Evolutionary conservation across 2,888 invertebrate species (phyloP), one percentile per base, ranked within the genome.

Genomic region (Calliphora vomitoria): DNA sequence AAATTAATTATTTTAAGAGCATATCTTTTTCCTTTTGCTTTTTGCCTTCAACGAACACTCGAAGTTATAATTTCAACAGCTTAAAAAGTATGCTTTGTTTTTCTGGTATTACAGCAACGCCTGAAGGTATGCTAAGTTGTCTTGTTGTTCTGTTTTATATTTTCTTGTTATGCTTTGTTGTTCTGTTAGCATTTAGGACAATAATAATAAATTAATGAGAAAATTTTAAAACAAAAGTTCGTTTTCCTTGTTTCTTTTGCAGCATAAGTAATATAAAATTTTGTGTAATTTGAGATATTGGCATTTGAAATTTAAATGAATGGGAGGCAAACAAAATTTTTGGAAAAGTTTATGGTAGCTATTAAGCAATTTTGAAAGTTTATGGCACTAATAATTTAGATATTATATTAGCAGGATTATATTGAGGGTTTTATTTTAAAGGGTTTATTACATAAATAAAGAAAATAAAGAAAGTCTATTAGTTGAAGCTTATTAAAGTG

Each of bases 101-200:
- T 58, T 85, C 2, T 55, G 13, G 38, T 47, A 69, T 38, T 44
- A 41, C 35, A 55, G 18, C 15, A 66, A 69, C 25, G 79, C 82
- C 87, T 58, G 11, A 31, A 75, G 85, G 79, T 87, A 87, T 82
- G 85, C 71, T 55, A 69, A 35, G 41, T 44, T 62, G 60, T 72
- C 41, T 13, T 44, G 11, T 13, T 58, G 10, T 74, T 75, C 13
- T 60, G 1, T 69, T 25, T 62, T 55, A 8, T 18, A 31, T 55
- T 11, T 62, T 11, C 18, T 35, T 50, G 41, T 20, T 64, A 15
- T 3, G 6, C 31, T 55, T 35, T n/a, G 31, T 31, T 68, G 11
- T 58, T 38, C 25, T 64, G 41, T 68, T 35, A 58, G 35, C 15
- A 38, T 60, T 68, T 60, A 44, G 38, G 60, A n/a, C 68, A 41